Percentiles rank a stretch among this genome's conserved stretches.
Conservation (phyloP, 2,113 vertebrate genomes). For the Zosterops pallidus region DNA sequence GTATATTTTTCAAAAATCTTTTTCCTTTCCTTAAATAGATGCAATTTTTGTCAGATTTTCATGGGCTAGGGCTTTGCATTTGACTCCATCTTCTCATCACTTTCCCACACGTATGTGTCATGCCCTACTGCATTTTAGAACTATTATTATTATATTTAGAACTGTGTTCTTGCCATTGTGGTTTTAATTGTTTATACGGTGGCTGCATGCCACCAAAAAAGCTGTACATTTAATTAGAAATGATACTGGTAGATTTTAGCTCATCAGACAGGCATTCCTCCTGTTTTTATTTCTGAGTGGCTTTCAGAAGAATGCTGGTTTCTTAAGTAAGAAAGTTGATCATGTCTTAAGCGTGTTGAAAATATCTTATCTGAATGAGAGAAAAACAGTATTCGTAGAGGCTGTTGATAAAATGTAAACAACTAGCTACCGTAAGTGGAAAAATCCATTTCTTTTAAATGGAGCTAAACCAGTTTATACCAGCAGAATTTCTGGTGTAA, state of each 20-base stretch:
- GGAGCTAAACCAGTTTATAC: neutral
- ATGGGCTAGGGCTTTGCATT: neutral
- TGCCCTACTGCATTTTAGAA: neutral
- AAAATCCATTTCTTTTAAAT: neutral
- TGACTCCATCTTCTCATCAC: neutral
- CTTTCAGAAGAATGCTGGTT: neutral
- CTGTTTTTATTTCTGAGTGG: neutral
- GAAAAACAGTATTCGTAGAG: neutral
- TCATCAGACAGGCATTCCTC: neutral
- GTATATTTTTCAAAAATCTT: neutral
- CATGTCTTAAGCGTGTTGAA: neutral
- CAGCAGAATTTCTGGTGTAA: neutral
- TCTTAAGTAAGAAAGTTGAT: neutral
- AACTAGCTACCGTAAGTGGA: neutral
- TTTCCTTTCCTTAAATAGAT: neutral
- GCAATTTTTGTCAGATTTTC: neutral
- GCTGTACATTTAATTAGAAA: neutral
- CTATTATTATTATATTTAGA: neutral
- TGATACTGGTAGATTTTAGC: neutral
- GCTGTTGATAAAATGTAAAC: neutral
- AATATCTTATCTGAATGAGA: neutral
- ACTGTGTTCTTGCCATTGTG: neutral
- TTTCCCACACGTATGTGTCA: neutral
- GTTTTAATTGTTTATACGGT: neutral
- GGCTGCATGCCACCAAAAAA: rapidly evolving